Evolutionary conservation across 2,797 vertebrate species (phyloP).

Genomic region (Poecilia picta): DNA sequence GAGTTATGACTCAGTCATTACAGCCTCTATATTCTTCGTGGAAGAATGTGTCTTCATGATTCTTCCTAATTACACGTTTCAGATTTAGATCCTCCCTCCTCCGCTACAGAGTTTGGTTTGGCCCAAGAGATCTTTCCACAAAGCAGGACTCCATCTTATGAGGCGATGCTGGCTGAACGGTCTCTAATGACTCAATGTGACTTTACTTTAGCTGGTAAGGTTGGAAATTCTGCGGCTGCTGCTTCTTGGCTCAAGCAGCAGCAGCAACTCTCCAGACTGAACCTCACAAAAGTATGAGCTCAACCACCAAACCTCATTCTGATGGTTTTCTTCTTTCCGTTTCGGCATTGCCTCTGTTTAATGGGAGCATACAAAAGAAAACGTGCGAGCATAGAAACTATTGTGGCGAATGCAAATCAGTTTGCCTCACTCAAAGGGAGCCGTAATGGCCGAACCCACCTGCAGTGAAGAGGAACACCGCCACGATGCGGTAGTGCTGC

Average conservation of each 20-base stretch:
- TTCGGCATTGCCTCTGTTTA: conserved; percentile 29
- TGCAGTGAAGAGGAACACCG: conserved; percentile 84
- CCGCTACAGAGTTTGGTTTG: conserved; percentile 32
- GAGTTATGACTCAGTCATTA: conserved; percentile 21
- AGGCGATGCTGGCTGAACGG: conserved; percentile 35
- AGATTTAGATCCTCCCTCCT: conserved; percentile 33
- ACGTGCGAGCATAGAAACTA: conserved; percentile 38
- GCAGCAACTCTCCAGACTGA: conserved; percentile 54
- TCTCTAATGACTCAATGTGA: conserved; percentile 49
- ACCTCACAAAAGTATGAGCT: conserved; percentile 62
- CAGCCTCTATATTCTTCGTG: background rate
- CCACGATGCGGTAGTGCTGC: conserved; percentile 80
- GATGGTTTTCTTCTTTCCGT: conserved; percentile 27
- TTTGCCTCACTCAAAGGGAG: background rate
- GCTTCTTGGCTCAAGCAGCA: conserved; percentile 60
- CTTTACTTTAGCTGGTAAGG: conserved; percentile 60
- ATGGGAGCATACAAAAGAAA: conserved; percentile 14
- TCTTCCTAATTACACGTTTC: conserved; percentile 36
- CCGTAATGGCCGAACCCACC: conserved; percentile 62
- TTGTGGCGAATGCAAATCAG: conserved; percentile 14
- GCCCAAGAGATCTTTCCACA: conserved; percentile 4
- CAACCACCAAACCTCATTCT: conserved; percentile 20
- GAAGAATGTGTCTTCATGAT: conserved; percentile 18
- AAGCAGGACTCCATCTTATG: conserved; percentile 24
- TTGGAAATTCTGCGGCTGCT: conserved; percentile 68